Conservation (phyloP, 1,140 invertebrate species). For the Anoplolepis gracilipes region DNA sequence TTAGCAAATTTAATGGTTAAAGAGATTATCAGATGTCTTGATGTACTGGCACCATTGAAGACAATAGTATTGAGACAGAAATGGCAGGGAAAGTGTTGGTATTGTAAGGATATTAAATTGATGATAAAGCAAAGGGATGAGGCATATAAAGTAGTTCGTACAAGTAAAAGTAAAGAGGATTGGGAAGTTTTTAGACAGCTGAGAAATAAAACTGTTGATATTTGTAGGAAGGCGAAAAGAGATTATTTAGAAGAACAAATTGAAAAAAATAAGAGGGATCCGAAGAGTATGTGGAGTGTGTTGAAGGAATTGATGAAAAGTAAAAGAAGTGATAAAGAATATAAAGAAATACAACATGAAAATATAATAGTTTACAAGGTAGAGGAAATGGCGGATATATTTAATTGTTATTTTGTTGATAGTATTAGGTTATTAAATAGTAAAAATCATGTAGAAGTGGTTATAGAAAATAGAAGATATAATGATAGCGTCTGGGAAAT, state of each 20-base stretch:
- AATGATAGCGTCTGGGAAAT: background rate
- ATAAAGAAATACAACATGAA: background rate
- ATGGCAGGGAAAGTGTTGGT: background rate
- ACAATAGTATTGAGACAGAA: background rate
- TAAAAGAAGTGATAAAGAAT: background rate
- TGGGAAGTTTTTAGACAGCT: background rate
- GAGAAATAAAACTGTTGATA: background rate
- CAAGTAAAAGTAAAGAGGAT: background rate
- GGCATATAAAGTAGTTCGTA: background rate
- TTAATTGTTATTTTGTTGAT: background rate
- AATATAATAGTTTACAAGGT: background rate
- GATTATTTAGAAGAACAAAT: background rate
- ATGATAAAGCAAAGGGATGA: background rate
- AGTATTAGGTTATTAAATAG: background rate
- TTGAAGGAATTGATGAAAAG: background rate
- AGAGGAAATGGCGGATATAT: background rate
- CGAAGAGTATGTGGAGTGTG: background rate
- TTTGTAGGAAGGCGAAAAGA: background rate
- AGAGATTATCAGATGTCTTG: background rate
- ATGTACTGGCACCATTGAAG: background rate
- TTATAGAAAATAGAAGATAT: background rate
- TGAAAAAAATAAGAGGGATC: background rate
- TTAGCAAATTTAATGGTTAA: background rate
- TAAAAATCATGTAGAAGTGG: background rate
- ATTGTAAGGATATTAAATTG: background rate